Base-by-base conservation (phyloP, 1,140 invertebrate species). In the Diabrotica virgifera region DNA sequence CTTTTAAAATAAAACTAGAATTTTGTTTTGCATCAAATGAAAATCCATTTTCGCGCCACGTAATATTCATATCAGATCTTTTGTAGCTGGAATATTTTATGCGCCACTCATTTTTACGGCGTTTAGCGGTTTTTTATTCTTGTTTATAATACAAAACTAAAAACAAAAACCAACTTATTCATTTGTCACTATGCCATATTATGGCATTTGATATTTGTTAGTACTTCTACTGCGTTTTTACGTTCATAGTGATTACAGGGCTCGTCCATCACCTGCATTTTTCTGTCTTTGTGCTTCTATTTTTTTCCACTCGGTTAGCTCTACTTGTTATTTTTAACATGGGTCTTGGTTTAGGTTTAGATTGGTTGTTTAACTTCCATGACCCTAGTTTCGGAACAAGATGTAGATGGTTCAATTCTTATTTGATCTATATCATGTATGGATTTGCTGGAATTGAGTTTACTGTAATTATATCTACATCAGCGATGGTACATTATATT, bases 111-210 rank as follows among this genome's bases (percentile, higher is more conserved):
- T n/a, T n/a, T n/a, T n/a, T n/a, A n/a, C n/a, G n/a, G n/a, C n/a
- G n/a, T n/a, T n/a, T n/a, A n/a, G n/a, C n/a, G n/a, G n/a, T n/a
- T n/a, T n/a, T n/a, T n/a, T n/a, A n/a, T n/a, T n/a, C n/a, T n/a
- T n/a, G n/a, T n/a, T n/a, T n/a, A n/a, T n/a, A n/a, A n/a, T n/a
- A n/a, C 51, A 50, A 52, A 38, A 61, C 40, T 52, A 8, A 5
- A 62, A 35, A 52, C 51, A n/a, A 53, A 51, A 52, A 52, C 37
- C 4, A 62, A 62, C 50, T 5, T 35, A 2, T 62, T 52, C 51
- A 55, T 62, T 7, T 52, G 14, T 6, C 61, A 62, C n/a, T 60
- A 51, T 5, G 46, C 40, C 5, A 36, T 60, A n/a, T n/a, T n/a
- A 7, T 51, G 37, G 5, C 12, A 60, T 60, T 12, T 52, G 9